Percentiles rank a stretch among this genome's conserved stretches.
Evolutionary conservation across 1,140 invertebrate genomes (phyloP).

Genomic region (Nasonia longicornis): DNA sequence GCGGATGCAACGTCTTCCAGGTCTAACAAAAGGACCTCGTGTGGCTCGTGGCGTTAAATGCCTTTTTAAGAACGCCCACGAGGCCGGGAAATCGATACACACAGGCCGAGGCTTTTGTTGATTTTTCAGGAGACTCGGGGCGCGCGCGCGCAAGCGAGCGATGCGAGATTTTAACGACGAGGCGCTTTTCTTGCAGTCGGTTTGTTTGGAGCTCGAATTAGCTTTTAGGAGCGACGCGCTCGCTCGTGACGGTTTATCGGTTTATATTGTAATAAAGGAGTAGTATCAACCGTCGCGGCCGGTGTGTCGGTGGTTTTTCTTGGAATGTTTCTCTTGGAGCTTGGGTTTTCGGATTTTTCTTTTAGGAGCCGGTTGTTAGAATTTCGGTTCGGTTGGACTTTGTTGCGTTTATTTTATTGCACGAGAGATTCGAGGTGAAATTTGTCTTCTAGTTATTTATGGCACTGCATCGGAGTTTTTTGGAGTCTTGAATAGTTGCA

Average conservation of each 20-base stretch:
- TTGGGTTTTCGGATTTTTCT: no score
- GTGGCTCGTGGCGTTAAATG: conserved; percentile 32
- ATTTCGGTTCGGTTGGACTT: no score
- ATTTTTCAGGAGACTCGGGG: not conserved
- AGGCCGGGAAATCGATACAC: conserved; percentile 30
- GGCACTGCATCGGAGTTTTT: no score
- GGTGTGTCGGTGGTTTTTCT: not conserved
- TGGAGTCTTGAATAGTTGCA: no score
- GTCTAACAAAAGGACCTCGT: not conserved
- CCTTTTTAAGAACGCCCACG: conserved; percentile 33
- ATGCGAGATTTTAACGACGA: not conserved
- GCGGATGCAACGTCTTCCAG: not conserved
- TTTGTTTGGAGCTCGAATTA: not conserved
- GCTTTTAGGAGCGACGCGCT: not conserved
- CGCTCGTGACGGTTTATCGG: not conserved
- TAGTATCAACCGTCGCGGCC: not conserved
- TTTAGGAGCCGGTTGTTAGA: no score
- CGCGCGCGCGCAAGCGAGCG: no score
- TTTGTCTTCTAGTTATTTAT: no score
- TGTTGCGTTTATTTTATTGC: no score
- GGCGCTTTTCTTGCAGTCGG: not conserved
- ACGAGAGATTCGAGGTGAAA: no score
- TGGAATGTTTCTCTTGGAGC: not conserved
- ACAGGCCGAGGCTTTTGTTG: not conserved
- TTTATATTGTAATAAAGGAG: not conserved